Conservation (phyloP, 2,888 invertebrate species). For the Drosophila pullipes region DNA sequence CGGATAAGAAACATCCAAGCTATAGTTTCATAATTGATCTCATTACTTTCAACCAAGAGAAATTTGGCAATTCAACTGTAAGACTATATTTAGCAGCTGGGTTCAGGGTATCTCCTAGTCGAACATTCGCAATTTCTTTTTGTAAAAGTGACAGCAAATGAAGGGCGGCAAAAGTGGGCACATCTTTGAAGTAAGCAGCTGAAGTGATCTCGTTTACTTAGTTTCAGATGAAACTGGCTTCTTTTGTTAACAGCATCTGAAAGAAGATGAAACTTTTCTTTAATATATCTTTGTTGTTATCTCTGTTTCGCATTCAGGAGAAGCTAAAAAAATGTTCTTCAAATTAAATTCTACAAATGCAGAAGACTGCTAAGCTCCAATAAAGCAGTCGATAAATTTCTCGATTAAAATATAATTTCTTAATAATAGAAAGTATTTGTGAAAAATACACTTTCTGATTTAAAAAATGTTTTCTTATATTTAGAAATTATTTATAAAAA, state of each 20-base stretch:
- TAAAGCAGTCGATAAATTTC: too few species aligned
- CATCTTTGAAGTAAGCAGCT: slow-evolving; percentile 14
- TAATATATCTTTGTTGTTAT: neutral
- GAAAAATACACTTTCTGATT: neutral
- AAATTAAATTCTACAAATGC: neutral
- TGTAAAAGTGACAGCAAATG: slow-evolving; percentile 24
- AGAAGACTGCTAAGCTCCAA: too few species aligned
- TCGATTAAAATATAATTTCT: neutral
- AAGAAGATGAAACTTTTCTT: neutral
- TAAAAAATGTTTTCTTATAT: neutral
- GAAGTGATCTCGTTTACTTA: neutral
- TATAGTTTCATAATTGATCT: neutral
- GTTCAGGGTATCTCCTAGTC: neutral
- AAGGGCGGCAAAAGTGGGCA: slow-evolving; percentile 38
- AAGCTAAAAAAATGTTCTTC: neutral
- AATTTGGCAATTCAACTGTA: neutral
- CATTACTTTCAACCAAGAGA: neutral
- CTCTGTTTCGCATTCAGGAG: neutral
- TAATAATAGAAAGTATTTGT: neutral
- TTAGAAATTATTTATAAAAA: too few species aligned
- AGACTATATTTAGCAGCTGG: too few species aligned
- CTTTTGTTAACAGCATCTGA: neutral
- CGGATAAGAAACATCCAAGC: neutral
- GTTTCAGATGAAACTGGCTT: neutral
- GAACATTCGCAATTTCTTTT: neutral